Percentiles rank a stretch among this genome's conserved stretches.
phyloP scores from a whole-genome alignment of 2,113 vertebrate genomes.

The Sinocyclocheilus maitianheensis region DNA sequence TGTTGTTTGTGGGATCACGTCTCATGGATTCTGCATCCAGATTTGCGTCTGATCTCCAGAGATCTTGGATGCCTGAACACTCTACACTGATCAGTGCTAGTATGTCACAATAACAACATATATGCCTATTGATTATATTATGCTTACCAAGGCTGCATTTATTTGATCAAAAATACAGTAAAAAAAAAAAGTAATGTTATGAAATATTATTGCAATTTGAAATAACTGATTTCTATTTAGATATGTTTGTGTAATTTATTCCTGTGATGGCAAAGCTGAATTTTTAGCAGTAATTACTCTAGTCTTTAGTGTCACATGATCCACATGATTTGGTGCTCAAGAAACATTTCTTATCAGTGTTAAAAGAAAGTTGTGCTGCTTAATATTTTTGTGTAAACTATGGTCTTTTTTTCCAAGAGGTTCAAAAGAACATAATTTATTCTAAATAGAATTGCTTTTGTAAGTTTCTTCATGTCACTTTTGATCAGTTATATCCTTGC shows the following conservation, averaged over 20 bases:
- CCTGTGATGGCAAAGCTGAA: neutral
- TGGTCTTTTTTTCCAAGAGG: too few species aligned
- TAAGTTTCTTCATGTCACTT: too few species aligned
- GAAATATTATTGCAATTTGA: neutral
- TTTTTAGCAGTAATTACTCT: neutral
- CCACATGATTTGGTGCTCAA: too few species aligned
- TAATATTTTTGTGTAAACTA: too few species aligned
- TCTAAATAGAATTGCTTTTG: too few species aligned
- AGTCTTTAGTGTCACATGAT: neutral
- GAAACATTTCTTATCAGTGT: too few species aligned
- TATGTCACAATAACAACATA: neutral
- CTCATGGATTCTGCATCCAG: neutral
- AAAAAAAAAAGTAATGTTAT: neutral
- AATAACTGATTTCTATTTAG: neutral
- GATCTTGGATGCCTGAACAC: neutral
- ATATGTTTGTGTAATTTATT: neutral
- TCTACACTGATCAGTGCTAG: neutral
- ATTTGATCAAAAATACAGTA: neutral
- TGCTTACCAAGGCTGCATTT: neutral
- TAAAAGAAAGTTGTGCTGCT: too few species aligned
- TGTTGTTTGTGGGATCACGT: constrained; percentile 8
- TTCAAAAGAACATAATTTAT: too few species aligned
- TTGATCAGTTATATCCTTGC: too few species aligned
- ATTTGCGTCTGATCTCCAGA: constrained; percentile 4
- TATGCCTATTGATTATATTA: neutral